Evolutionary conservation across 2,888 invertebrate species (phyloP), one percentile per base, ranked within the genome.

Genomic region (Synergus laeviventris): DNA sequence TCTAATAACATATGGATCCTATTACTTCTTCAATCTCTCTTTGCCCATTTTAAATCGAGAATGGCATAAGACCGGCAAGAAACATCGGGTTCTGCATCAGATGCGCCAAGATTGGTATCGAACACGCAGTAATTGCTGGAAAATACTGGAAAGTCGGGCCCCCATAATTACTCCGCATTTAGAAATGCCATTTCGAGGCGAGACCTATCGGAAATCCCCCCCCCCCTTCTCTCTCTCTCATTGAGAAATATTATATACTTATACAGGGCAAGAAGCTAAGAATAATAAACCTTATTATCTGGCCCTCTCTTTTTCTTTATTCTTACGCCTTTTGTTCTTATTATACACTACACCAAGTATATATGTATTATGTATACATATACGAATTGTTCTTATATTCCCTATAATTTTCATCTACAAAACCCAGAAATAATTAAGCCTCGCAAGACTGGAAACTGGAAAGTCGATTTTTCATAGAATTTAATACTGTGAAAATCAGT

Each of bases 21-120:
- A 9, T 14, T 14, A 9, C 24, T 14, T 16, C 24, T 60, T n/a
- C n/a, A 38, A 38, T 62, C 11, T 36, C 36, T 36, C 38, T 36
- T 38, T 36, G 36, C 38, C 36, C 36, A 61, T 59, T 59, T 59
- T 14, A 59, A 59, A 24, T 24, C 14, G 24, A 59, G 24, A 59
- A 24, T 24, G 24, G 36, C n/a, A 62, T n/a, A 61, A 18, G 18
- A 38, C 36, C 8, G 12, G 38, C 38, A 61, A 61, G 61, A 61
- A 61, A 61, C 31, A 61, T 61, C 36, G 61, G 36, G 42, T 12
- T 59, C 49, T 54, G 18, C 36, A n/a, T 14, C 60, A 61, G 42
- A 74, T 54, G 64, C 60, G 59, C 70, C 73, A 73, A 76, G 76
- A 76, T 76, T 59, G 74, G 76, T 76, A 76, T 77, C 75, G 74